These are phyloP conservation scores for Delphinus delphis DNA, from an alignment of 2,113 vertebrate genomes.

Conservation along the genomic window DNA sequence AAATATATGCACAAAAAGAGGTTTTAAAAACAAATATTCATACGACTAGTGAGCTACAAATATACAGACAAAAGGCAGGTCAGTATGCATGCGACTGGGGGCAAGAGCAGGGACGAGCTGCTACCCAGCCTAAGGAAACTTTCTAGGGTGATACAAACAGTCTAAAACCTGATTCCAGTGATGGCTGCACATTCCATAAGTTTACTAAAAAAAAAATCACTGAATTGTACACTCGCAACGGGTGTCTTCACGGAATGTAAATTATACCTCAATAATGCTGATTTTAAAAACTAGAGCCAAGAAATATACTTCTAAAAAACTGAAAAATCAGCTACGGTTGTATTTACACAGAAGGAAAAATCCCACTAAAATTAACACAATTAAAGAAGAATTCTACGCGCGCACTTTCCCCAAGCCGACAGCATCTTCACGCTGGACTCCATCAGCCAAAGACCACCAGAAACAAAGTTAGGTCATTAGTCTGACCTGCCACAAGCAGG, in stretches of 20 bases:
- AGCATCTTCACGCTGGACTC: background rate
- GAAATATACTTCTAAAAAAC: background rate
- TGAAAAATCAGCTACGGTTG: background rate
- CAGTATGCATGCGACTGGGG: background rate
- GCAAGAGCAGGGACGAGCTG: background rate
- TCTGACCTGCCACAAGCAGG: background rate
- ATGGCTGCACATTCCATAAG: background rate
- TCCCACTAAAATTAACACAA: background rate
- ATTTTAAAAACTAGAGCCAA: background rate
- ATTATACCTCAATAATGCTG: background rate
- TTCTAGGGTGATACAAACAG: background rate
- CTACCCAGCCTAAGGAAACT: background rate
- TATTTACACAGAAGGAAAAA: background rate
- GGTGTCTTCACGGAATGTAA: background rate
- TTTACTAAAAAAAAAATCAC: background rate
- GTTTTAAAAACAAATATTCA: slow-evolving; percentile 10
- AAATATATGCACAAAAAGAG: background rate
- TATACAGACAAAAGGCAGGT: background rate
- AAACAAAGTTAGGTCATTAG: background rate
- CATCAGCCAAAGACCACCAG: background rate
- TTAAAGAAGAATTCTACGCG: background rate
- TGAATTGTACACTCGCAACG: background rate
- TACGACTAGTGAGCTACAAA: background rate
- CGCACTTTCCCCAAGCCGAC: background rate
- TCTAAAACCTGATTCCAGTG: background rate